Evolutionary conservation across 2,888 invertebrate genomes (phyloP), one percentile per base, ranked within the genome.

Genomic region (Nasonia oneida): DNA sequence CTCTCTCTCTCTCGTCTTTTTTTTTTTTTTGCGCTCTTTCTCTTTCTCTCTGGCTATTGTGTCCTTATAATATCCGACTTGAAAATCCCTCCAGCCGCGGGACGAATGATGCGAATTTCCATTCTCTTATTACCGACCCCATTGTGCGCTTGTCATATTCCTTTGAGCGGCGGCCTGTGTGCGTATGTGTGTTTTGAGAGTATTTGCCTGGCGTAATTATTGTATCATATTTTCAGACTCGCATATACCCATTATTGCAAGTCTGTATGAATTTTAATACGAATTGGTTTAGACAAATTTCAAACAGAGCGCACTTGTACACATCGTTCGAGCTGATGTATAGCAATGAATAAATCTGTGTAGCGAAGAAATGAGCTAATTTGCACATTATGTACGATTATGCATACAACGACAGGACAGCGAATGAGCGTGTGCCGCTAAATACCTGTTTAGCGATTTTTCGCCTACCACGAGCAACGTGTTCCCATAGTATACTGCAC

Each of bases 41-140:
- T 42, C 37, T 39, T n/a, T 42, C 67, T 29, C 64, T 23, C 14
- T 14, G 10, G 71, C 53, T 37, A 76, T 76, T 76, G 76, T 76
- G 76, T 50, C 39, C 57, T 37, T 18, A 50, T 67, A 79, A 64
- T 81, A 74, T 81, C 74, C 79, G 53, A 81, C 61, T 81, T 74
- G 81, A 64, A 81, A 81, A 81, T 81, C 80, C 81, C 86, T 84
- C 87, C 82, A 37, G 3, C 64, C 12, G n/a, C 29, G 23, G 64
- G 64, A 29, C 64, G 64, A 67, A 67, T 67, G 71, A 67, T 67
- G 71, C 71, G 71, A 37, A 39, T 39, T 39, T 71, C 37, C 71
- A 39, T 71, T 73, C 42, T 73, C 42, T 42, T 73, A n/a, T 73
- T 42, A 39, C 10, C 15, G 12, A 10, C 2, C 14, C n/a, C 39